These are phyloP conservation scores for Nephila pilipes DNA, from an alignment of 1,140 invertebrate genomes.

Conservation along the genomic window DNA sequence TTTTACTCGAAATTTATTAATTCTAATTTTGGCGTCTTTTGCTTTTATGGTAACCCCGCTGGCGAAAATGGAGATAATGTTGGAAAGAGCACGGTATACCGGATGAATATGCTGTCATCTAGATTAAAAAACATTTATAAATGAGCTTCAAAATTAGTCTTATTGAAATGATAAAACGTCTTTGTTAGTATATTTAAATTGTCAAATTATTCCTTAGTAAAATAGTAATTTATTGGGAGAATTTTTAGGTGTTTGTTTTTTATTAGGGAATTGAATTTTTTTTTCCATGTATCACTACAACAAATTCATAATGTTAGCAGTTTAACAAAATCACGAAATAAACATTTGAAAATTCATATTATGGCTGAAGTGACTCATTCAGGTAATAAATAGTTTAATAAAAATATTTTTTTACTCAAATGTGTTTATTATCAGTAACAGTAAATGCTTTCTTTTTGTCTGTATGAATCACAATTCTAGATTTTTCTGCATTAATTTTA, in stretches of 20 bases:
- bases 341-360: neutral
- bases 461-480: neutral
- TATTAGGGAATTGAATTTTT: neutral
- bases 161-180: constrained; percentile 1
- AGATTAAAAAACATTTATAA: constrained; percentile 4
- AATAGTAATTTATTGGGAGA: neutral
- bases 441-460: too few species aligned
- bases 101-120: constrained; percentile 56
- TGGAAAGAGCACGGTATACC: constrained; percentile 22
- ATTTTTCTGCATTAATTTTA: neutral
- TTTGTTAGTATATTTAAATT: constrained; percentile 12
- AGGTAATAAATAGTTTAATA: constrained; percentile 51
- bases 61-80: constrained; percentile 53
- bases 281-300: neutral
- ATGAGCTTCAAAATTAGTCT: constrained; percentile 18
- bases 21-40: constrained; percentile 27
- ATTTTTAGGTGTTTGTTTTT: neutral
- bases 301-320: constrained; percentile 40
- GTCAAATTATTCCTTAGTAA: neutral
- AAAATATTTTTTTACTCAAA: too few species aligned
- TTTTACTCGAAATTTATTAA: neutral
- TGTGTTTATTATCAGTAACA: too few species aligned
- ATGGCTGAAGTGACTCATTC: constrained; percentile 76
- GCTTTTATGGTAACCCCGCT: constrained; percentile 50
- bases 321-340: neutral